Evolutionary conservation across 2,888 invertebrate genomes (phyloP), one percentile per base, ranked within the genome.

Genomic region (Melikaiella ostensackeni): DNA sequence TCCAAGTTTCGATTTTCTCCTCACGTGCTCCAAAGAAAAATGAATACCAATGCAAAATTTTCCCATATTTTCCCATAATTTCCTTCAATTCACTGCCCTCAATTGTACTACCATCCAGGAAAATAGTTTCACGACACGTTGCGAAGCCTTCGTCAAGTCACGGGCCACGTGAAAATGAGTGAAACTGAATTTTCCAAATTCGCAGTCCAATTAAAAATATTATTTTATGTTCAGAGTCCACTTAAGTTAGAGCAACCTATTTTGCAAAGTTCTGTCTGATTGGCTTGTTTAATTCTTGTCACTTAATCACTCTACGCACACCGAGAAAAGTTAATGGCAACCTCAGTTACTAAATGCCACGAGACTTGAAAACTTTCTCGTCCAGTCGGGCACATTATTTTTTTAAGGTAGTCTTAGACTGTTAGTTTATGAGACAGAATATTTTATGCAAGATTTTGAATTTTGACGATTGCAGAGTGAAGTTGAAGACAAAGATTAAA

Each of bases 1-100:
- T 73, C 64, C 78, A 75, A 82, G 82, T 82, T 83, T 82, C 80
- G 83, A 84, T 85, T 85, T 85, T 85, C 83, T 85, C 84, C 80
- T 82, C 73, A 66, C 79, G 64, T 79, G 80, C 74, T 77, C 75
- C 76, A 77, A 66, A 66, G 19, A 35, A 27, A 70, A 73, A 77
- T 63, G 19, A 66, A 78, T 82, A 81, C 55, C 76, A 78, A 70
- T 75, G 73, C 61, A 55, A 77, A 82, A 83, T 4, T 80, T 81
- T 82, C 77, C 81, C 81, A n/a, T n/a, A n/a, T n/a, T n/a, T n/a
- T n/a, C n/a, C n/a, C n/a, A n/a, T n/a, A n/a, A n/a, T n/a, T n/a
- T n/a, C n/a, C n/a, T n/a, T 81, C 59, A n/a, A 46, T 24, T 42
- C 42, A 24, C 42, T 64, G 11, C 16, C 35, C 16, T 1, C n/a